Base-by-base conservation (phyloP, 2,888 invertebrate genomes). In the Brachylomia viminalis region DNA sequence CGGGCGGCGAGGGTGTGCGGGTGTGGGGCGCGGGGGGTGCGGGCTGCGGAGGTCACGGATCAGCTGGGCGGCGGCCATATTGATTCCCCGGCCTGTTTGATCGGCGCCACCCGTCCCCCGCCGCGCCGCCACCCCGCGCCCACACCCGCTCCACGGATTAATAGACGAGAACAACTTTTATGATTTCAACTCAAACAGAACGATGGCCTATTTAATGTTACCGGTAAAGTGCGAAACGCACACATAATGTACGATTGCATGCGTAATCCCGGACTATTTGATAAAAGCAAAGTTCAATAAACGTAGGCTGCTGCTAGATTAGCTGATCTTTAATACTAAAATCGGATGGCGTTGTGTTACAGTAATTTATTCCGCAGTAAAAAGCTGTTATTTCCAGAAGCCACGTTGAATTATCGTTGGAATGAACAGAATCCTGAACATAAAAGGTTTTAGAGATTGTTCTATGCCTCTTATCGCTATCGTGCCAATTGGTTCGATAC, bases 21-120 rank as follows among this genome's bases (percentile, higher is more conserved):
- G 89, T 84, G 86, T 70, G 77, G 59, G 82, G 86, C 87, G 88
- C 84, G 90, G 86, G 90, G 86, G 87, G 86, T 90, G 94, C 92
- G 94, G 93, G 93, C 90, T 86, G 94, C 92, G 93, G 95, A 94
- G 95, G 95, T 95, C 95, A 94, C 95, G 95, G 96, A 96, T 96
- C 96, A 96, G 96, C 96, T 95, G 95, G 96, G 96, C 95, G 95
- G 95, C 96, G 95, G 95, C 95, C 96, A 96, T 96, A 96, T 96
- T 96, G 96, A 96, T 96, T 96, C 96, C 93, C 95, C 94, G 94
- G 95, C 95, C 95, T 95, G 95, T 95, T 95, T 95, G 96, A 95
- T 95, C 95, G 95, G 95, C 94, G 94, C 94, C 95, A 92, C 93
- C 92, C 92, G 85, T 88, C 92, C 91, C 88, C 90, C 90, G 86